phyloP scores from a whole-genome alignment of 2,113 vertebrate genomes.

The Nothoprocta perdicaria region DNA sequence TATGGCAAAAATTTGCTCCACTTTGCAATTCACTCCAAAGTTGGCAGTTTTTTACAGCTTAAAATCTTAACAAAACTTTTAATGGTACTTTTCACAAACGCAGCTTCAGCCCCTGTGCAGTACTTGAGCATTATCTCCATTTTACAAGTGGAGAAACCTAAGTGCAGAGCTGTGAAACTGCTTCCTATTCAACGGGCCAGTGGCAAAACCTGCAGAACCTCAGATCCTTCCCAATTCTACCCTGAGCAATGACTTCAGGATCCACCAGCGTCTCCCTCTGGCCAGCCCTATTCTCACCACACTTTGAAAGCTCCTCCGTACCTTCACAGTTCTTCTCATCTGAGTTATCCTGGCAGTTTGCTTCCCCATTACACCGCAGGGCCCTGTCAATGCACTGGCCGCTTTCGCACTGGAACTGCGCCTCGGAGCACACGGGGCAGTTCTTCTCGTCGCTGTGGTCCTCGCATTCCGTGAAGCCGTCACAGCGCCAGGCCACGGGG shows the following conservation, averaged over 20 bases:
- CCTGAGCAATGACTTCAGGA: background rate
- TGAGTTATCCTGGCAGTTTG: slow-evolving; percentile 93
- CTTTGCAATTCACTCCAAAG: background rate
- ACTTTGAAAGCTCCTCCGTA: slow-evolving; percentile 14
- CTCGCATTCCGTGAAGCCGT: slow-evolving; percentile 92
- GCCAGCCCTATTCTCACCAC: background rate
- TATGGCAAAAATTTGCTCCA: background rate
- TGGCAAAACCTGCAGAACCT: background rate
- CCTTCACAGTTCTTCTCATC: slow-evolving; percentile 95
- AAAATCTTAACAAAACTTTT: background rate
- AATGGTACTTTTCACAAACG: background rate
- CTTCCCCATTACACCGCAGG: slow-evolving; percentile 90
- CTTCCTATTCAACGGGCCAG: background rate
- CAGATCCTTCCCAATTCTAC: background rate
- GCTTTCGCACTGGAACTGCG: slow-evolving; percentile 94
- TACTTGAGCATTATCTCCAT: background rate
- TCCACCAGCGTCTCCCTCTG: background rate
- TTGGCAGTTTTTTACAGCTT: background rate
- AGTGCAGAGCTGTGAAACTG: background rate
- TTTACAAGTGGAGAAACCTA: background rate
- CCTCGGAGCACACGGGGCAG: slow-evolving; percentile 91
- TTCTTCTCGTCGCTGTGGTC: slow-evolving; percentile 94
- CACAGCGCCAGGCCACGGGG: slow-evolving; percentile 93
- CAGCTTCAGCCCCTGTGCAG: background rate
- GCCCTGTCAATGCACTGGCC: slow-evolving; percentile 89